A percentile compares a stretch with the other conserved stretches of the same genome.
Evolutionary conservation across 1,140 invertebrate genomes (phyloP).

Genomic region (Conus ventricosus): DNA sequence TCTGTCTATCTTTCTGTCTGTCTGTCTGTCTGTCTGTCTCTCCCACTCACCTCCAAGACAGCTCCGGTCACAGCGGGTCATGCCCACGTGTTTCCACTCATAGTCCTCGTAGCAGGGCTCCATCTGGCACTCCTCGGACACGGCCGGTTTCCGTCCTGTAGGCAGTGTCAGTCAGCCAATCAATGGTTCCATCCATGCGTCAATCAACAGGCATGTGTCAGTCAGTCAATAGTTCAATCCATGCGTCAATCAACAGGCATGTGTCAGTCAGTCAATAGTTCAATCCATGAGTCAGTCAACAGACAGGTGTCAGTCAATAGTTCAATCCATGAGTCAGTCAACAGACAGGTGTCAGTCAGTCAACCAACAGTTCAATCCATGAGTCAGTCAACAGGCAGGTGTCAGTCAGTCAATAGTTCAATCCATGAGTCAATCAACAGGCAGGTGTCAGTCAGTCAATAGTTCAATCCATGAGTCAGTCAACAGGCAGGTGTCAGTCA

Average conservation of each 20-base stretch:
- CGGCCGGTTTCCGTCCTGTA: constrained; percentile 84
- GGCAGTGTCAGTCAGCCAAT: not conserved
- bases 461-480: not conserved
- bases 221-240: not conserved
- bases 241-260: not conserved
- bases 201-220: not conserved
- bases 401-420: not conserved
- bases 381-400: not conserved
- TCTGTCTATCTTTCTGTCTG: no score
- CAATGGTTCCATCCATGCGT: not conserved
- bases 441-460: not conserved
- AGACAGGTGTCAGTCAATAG: not conserved
- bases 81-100: constrained; percentile 77
- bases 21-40: no score
- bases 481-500: not conserved
- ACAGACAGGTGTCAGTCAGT: not conserved
- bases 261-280: not conserved
- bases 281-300: not conserved
- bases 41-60: constrained; percentile 89
- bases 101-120: constrained; percentile 80
- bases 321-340: not conserved
- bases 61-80: constrained; percentile 92
- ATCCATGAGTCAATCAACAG: not conserved
- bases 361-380: not conserved
- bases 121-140: constrained; percentile 80